Base-by-base conservation (phyloP, 2,113 vertebrate species). In the Thermophis baileyi region DNA sequence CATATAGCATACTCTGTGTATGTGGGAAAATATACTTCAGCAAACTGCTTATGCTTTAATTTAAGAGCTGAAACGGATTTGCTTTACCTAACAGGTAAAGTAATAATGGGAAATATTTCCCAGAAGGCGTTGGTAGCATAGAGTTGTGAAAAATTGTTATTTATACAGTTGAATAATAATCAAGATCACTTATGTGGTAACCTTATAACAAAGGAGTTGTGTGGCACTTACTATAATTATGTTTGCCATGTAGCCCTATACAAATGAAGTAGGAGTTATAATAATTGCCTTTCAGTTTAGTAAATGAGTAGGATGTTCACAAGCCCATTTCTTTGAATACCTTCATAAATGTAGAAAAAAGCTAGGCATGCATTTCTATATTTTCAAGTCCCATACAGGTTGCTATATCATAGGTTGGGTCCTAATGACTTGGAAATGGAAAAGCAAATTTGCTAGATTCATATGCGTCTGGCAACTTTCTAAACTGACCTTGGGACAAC, bases 161-260 rank as follows among this genome's bases (percentile, higher is more conserved):
- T 92, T 74, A 88, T 92, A 44, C 35, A 92, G 57, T 74, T 74
- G 57, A 88, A 53, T 92, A 88, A 88, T 74, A 44, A 92, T 92
- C 57, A 88, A 53, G 49, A 49, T 89, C 49, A 92, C 87, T 74
- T 35, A 87, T 40, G 47, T 44, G n/a, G 22, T 50, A 74, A 88
- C 91, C 49, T 69, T 88, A 53, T 53, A 88, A 92, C 47, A 88
- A 74, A 92, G 91, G 49, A 74, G 14, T 22, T 92, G 63, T 18
- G 9, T 49, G 69, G 47, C 91, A 74, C 57, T 88, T 69, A 44
- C 35, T 46, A 35, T 92, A 92, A 92, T 92, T 92, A 88, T 8
- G 16, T 88, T 92, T 92, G 91, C 55, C 47, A 69, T 27, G 10
- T 46, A 35, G 47, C 44, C 49, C 57, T 27, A 25, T 88, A 35